Percentiles rank a stretch among this genome's conserved stretches.
Evolutionary conservation across 30 jellyfish, hydroid and myxozoan species (phyloP).

Genomic region (Catostylus mosaicus): DNA sequence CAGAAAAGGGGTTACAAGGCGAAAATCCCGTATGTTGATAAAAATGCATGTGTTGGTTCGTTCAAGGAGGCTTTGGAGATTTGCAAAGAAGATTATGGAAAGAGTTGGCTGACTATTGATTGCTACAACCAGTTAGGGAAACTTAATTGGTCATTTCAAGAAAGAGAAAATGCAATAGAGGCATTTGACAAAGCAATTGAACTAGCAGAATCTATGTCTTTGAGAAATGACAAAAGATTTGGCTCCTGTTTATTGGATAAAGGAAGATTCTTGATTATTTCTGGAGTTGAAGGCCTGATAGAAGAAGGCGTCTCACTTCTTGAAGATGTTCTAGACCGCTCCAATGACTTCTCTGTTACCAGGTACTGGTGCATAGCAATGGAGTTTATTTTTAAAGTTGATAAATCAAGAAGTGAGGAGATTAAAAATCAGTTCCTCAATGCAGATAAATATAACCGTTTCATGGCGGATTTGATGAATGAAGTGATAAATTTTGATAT

Average conservation of each 20-base stretch:
- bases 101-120: conserved; percentile 26
- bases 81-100: conserved; percentile 3
- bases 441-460: not conserved
- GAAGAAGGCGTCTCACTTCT: not conserved
- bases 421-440: not conserved
- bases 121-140: conserved; percentile 31
- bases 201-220: conserved; percentile 6
- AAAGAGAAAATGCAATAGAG: not conserved
- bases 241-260: conserved; percentile 2
- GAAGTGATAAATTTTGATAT: not conserved
- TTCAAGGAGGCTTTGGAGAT: not conserved
- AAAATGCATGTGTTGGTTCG: not conserved
- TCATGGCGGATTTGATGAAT: not conserved
- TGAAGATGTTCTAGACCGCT: not conserved
- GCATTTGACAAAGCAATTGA: conserved; percentile 12
- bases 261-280: conserved; percentile 17
- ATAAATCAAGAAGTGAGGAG: not conserved
- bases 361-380: conserved; percentile 14
- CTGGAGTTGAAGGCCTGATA: not conserved
- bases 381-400: conserved; percentile 5
- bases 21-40: not conserved
- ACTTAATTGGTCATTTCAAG: not conserved
- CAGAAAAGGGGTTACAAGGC: not conserved
- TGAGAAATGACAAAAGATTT: conserved; percentile 14
- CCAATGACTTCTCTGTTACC: not conserved